phyloP scores from a whole-genome alignment of 2,797 vertebrate species.

The Poeciliopsis turneri region DNA sequence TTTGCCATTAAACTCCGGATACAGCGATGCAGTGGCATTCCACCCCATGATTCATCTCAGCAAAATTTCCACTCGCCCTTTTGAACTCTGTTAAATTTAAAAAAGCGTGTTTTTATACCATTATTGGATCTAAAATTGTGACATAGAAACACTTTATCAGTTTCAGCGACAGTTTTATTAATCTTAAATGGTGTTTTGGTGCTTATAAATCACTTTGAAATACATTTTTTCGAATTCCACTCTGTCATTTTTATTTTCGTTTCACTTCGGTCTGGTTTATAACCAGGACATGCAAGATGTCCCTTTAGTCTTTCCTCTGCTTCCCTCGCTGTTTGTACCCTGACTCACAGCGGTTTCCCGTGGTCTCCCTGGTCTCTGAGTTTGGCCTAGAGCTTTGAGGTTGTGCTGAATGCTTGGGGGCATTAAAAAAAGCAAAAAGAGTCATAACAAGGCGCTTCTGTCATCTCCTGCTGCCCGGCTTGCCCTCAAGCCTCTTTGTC shows the following conservation, averaged over 20 bases:
- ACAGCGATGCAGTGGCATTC: not conserved
- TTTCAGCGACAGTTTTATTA: not conserved
- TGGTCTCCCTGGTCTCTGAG: constrained; percentile 54
- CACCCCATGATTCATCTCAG: not conserved
- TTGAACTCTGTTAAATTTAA: not conserved
- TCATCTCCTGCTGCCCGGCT: constrained; percentile 55
- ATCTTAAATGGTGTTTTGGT: not conserved
- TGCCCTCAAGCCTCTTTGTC: constrained; percentile 55
- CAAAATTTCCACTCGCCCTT: not conserved
- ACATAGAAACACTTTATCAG: not conserved
- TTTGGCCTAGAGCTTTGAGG: constrained; percentile 69
- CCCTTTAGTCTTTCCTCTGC: not conserved
- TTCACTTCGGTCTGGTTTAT: constrained; percentile 14
- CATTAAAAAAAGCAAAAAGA: constrained; percentile 52
- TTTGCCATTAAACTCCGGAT: not conserved
- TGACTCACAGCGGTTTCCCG: constrained; percentile 63
- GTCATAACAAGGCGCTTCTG: constrained; percentile 63
- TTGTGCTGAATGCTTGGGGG: constrained; percentile 69
- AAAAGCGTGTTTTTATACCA: not conserved
- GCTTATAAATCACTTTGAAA: not conserved
- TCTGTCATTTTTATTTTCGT: constrained; percentile 14
- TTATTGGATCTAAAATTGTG: not conserved
- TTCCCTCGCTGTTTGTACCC: constrained; percentile 42
- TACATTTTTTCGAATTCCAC: not conserved
- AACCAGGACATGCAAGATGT: constrained; percentile 24